A percentile compares a stretch with the other conserved stretches of the same genome.
Evolutionary conservation across 2,888 invertebrate species (phyloP).

Genomic region (Empis stercorea): DNA sequence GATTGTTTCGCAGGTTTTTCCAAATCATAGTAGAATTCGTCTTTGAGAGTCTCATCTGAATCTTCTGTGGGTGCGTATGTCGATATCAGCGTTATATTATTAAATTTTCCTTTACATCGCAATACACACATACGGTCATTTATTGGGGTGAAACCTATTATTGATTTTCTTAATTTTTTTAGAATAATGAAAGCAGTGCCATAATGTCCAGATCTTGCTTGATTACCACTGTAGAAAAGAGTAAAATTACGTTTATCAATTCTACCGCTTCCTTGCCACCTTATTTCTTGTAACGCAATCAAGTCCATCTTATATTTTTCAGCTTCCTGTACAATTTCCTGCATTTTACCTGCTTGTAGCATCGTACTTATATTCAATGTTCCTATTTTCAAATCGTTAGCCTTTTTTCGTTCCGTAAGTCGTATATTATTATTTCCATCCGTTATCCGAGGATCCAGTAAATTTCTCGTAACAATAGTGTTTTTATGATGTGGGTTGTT

Average conservation of each 20-base stretch:
- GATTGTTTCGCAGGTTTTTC: background rate
- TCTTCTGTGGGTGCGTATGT: background rate
- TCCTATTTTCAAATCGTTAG: background rate
- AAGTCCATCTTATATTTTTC: background rate
- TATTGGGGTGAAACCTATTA: background rate
- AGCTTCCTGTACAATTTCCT: background rate
- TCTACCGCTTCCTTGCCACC: background rate
- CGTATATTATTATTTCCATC: too few relatives aligned
- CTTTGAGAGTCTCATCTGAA: background rate
- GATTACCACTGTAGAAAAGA: background rate
- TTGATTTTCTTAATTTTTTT: background rate
- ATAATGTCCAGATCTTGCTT: background rate
- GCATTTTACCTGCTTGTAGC: background rate
- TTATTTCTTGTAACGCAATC: background rate
- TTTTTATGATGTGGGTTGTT: too few relatives aligned
- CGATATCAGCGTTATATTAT: background rate
- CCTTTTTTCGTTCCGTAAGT: too few relatives aligned
- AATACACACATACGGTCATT: background rate
- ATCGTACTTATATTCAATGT: too few relatives aligned
- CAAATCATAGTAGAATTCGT: background rate
- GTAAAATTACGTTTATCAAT: background rate
- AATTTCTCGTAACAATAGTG: background rate
- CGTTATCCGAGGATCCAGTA: background rate
- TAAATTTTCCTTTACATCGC: too few relatives aligned
- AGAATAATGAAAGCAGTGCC: background rate